A percentile compares a stretch with the other conserved stretches of the same genome.
Conservation (phyloP, 37 sponge, comb jelly and placozoan genomes). For the Ephydatia muelleri region DNA sequence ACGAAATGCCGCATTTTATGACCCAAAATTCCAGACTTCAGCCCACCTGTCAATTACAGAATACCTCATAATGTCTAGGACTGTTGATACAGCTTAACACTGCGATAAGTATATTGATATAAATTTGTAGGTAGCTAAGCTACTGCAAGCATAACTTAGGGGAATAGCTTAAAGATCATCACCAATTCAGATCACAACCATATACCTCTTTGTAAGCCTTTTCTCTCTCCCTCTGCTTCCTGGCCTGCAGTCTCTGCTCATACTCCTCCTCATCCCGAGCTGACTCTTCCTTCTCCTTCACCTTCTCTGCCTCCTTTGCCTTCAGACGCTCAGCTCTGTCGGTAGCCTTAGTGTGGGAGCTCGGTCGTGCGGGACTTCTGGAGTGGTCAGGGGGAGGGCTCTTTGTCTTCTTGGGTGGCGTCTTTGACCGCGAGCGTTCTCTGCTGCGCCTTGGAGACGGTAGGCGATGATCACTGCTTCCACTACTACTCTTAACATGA, state of each 20-base stretch:
- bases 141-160: too few relatives aligned
- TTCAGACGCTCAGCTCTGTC: slow-evolving; percentile 58
- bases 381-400: slow-evolving; percentile 3
- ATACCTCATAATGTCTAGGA: too few relatives aligned
- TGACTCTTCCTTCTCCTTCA: slow-evolving; percentile 55
- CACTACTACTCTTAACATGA: background rate
- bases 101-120: too few relatives aligned
- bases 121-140: too few relatives aligned
- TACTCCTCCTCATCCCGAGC: slow-evolving; percentile 76
- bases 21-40: too few relatives aligned
- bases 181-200: background rate
- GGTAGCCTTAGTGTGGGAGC: background rate
- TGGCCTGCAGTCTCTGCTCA: slow-evolving; percentile 57
- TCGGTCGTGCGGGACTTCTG: slow-evolving; percentile 5
- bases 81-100: too few relatives aligned
- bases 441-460: background rate
- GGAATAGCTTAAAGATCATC: too few relatives aligned
- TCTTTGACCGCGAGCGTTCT: background rate
- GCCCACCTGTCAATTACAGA: too few relatives aligned
- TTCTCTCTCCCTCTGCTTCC: slow-evolving; percentile 68
- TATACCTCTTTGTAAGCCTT: slow-evolving; percentile 65
- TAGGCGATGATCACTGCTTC: background rate
- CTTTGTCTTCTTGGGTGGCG: background rate
- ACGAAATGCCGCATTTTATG: too few relatives aligned
- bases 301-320: slow-evolving; percentile 20